phyloP scores from a whole-genome alignment of 2,797 vertebrate genomes.

The Atherinosoma microstoma region DNA sequence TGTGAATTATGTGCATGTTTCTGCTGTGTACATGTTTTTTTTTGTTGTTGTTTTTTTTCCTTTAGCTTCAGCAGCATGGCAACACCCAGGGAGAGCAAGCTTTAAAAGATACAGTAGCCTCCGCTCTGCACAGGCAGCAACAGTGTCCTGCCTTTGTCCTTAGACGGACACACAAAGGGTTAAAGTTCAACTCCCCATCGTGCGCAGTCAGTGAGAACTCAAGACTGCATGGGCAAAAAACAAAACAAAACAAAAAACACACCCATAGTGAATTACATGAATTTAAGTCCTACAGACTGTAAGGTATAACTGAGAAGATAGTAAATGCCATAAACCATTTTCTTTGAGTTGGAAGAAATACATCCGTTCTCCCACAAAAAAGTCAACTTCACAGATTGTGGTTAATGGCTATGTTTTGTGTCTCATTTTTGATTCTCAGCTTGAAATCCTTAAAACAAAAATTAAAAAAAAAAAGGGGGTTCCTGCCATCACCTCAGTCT shows the following conservation, averaged over 20 bases:
- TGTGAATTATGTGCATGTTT: slow-evolving; percentile 52
- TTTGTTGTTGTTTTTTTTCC: background rate
- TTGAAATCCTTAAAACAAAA: slow-evolving; percentile 81
- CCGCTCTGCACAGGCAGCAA: slow-evolving; percentile 71
- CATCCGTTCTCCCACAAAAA: slow-evolving; percentile 69
- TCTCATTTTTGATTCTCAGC: slow-evolving; percentile 85
- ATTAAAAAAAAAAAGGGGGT: slow-evolving; percentile 66
- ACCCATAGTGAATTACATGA: slow-evolving; percentile 73
- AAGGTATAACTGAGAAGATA: slow-evolving; percentile 72
- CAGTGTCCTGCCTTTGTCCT: slow-evolving; percentile 62
- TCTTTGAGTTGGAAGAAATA: slow-evolving; percentile 59
- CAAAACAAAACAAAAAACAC: slow-evolving; percentile 28
- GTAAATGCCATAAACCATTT: slow-evolving; percentile 72
- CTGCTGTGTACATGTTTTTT: slow-evolving; percentile 29
- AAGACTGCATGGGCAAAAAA: slow-evolving; percentile 65
- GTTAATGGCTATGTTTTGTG: slow-evolving; percentile 81
- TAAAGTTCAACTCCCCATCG: slow-evolving; percentile 60
- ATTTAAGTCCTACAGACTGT: slow-evolving; percentile 69
- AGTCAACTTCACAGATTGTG: slow-evolving; percentile 78
- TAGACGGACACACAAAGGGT: slow-evolving; percentile 70
- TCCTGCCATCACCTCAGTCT: slow-evolving; percentile 84
- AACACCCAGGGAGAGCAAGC: slow-evolving; percentile 80
- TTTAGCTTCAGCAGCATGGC: slow-evolving; percentile 65
- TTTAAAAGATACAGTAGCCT: slow-evolving; percentile 78
- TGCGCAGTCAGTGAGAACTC: slow-evolving; percentile 74